These are phyloP conservation scores for Mizuhopecten yessoensis DNA, from an alignment of 1,140 invertebrate species.

Conservation along the genomic window DNA sequence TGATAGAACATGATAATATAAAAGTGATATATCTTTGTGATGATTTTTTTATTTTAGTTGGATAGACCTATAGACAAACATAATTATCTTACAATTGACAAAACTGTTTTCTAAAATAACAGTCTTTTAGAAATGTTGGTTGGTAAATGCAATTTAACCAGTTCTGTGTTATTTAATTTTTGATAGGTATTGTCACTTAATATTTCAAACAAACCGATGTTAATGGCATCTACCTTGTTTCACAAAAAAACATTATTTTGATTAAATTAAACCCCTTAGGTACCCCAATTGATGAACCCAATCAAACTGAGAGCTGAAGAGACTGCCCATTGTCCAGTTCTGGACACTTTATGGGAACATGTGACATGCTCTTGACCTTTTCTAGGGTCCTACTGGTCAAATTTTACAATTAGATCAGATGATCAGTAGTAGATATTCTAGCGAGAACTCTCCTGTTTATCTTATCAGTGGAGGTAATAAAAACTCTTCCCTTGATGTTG, in stretches of 20 bases:
- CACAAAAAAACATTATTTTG: no score
- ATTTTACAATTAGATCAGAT: constrained; percentile 10
- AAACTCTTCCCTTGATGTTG: neutral
- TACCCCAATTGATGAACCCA: constrained; percentile 21
- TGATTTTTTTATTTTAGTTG: neutral
- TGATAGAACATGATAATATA: neutral
- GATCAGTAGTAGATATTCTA: neutral
- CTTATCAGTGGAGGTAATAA: constrained; percentile 38
- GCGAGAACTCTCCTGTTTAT: constrained; percentile 14
- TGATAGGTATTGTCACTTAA: no score
- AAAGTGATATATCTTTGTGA: no score
- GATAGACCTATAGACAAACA: no score
- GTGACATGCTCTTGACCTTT: constrained; percentile 15
- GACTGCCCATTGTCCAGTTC: neutral
- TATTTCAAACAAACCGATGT: no score
- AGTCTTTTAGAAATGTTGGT: no score
- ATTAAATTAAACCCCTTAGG: neutral
- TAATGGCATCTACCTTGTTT: no score
- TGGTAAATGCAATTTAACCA: no score
- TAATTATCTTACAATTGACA: no score
- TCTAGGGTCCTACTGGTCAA: constrained; percentile 21
- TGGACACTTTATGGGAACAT: neutral
- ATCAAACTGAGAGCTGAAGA: neutral
- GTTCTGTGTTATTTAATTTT: no score
- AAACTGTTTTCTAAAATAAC: no score